A percentile compares a stretch with the other conserved stretches of the same genome.
Conservation (phyloP, 2,797 vertebrate genomes). For the Naso thynnoides region DNA sequence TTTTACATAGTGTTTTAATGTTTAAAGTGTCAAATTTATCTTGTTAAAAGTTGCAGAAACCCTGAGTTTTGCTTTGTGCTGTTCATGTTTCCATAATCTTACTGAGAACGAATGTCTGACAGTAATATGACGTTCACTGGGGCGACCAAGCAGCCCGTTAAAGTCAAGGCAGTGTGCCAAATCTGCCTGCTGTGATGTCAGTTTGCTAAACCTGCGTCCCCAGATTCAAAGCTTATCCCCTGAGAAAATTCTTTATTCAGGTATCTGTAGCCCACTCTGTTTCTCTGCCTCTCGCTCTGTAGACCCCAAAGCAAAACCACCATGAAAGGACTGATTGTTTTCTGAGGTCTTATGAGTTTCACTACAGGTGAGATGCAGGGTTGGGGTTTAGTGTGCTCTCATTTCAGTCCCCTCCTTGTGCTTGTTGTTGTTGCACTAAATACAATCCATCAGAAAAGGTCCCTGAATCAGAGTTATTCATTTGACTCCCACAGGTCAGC, state of each 20-base stretch:
- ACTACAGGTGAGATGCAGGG: slow-evolving; percentile 71
- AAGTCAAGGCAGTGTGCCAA: slow-evolving; percentile 44
- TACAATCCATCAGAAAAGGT: slow-evolving; percentile 44
- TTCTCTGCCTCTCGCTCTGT: slow-evolving; percentile 36
- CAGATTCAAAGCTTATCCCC: slow-evolving; percentile 24
- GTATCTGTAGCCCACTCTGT: slow-evolving; percentile 23
- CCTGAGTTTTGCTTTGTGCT: neutral
- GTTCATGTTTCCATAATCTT: neutral
- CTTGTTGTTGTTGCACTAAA: slow-evolving; percentile 49
- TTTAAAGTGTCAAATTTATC: neutral
- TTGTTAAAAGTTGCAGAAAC: neutral
- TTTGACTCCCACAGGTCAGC: slow-evolving; percentile 40
- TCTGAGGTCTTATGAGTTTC: slow-evolving; percentile 65
- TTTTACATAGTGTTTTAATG: neutral
- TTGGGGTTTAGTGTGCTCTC: slow-evolving; percentile 46
- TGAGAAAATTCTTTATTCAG: slow-evolving; percentile 31
- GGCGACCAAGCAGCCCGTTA: slow-evolving; percentile 28
- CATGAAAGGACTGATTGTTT: slow-evolving; percentile 79
- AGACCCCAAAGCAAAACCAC: slow-evolving; percentile 34
- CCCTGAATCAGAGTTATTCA: slow-evolving; percentile 48
- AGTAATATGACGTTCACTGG: slow-evolving; percentile 1
- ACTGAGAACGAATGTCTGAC: neutral
- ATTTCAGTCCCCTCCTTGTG: slow-evolving; percentile 56
- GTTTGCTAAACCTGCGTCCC: slow-evolving; percentile 39
- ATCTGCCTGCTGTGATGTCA: slow-evolving; percentile 40